phyloP scores from a whole-genome alignment of 2,888 invertebrate species.

The Acleris sparsana region DNA sequence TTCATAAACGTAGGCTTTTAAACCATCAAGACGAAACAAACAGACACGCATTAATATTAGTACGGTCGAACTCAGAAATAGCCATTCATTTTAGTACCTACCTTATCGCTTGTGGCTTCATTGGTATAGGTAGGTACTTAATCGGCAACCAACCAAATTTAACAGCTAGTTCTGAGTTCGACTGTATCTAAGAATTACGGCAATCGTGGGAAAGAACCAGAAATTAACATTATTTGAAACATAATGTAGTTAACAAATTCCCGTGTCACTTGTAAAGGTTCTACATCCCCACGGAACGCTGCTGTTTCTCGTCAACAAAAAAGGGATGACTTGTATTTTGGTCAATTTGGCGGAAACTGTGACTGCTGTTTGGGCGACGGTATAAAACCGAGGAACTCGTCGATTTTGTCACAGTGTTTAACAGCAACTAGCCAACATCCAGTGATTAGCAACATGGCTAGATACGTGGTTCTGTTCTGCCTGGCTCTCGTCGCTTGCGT shows the following conservation, averaged over 20 bases:
- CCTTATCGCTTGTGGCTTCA: too few relatives aligned
- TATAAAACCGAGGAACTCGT: constrained; percentile 53
- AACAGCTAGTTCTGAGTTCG: too few relatives aligned
- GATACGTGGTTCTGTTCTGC: constrained; percentile 43
- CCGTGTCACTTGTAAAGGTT: background rate
- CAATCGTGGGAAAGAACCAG: background rate
- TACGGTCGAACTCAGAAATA: too few relatives aligned
- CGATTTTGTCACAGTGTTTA: constrained; percentile 41
- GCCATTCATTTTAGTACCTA: too few relatives aligned
- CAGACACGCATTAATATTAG: too few relatives aligned
- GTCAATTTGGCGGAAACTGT: constrained; percentile 52
- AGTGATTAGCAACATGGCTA: constrained; percentile 47
- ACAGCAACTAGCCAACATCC: constrained; percentile 14
- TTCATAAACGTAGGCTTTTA: too few relatives aligned
- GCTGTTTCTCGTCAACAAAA: constrained; percentile 45
- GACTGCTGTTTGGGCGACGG: constrained; percentile 47
- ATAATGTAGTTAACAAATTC: background rate
- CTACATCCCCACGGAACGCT: constrained; percentile 8
- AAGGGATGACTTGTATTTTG: constrained; percentile 55
- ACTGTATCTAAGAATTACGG: too few relatives aligned
- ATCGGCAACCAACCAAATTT: too few relatives aligned
- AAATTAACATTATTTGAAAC: background rate
- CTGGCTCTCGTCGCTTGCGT: constrained; percentile 47
- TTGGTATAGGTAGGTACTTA: too few relatives aligned
- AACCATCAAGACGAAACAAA: too few relatives aligned